These are phyloP conservation scores for Colostygia pectinataria DNA, from an alignment of 2,888 invertebrate genomes.

Conservation along the genomic window DNA sequence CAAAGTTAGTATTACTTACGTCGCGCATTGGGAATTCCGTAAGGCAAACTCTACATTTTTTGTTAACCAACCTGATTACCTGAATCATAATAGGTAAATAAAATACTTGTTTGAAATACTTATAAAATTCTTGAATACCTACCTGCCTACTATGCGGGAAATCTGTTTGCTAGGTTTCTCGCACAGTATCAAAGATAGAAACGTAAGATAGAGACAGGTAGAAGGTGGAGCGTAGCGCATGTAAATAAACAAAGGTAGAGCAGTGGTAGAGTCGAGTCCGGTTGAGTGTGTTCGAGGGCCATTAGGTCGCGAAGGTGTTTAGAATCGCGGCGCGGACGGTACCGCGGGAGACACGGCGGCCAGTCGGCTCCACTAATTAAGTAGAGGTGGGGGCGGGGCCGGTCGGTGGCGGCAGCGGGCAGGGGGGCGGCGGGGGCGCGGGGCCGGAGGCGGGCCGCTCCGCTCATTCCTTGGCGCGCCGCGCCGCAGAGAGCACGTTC, in stretches of 20 bases:
- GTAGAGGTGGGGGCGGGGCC: constrained; percentile 60
- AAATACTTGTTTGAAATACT: too few species aligned
- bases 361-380: constrained; percentile 70
- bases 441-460: constrained; percentile 57
- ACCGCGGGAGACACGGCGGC: constrained; percentile 34
- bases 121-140: too few species aligned
- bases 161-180: too few species aligned
- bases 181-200: too few species aligned
- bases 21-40: too few species aligned
- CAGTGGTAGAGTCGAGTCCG: constrained; percentile 20
- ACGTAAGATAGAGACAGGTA: constrained; percentile 69
- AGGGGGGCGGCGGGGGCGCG: constrained; percentile 43
- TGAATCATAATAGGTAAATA: too few species aligned
- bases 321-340: constrained; percentile 36
- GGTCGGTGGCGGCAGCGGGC: constrained; percentile 38
- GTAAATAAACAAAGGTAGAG: constrained; percentile 56
- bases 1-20: not conserved
- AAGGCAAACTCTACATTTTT: too few species aligned
- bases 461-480: constrained; percentile 78
- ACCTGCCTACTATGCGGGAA: too few species aligned
- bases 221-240: constrained; percentile 66
- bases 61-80: too few species aligned
- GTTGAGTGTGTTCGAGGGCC: constrained; percentile 29
- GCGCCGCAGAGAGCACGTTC: constrained; percentile 67
- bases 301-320: constrained; percentile 42